Conservation (phyloP, 2,888 invertebrate genomes). For the Sminthurides aquaticus region DNA sequence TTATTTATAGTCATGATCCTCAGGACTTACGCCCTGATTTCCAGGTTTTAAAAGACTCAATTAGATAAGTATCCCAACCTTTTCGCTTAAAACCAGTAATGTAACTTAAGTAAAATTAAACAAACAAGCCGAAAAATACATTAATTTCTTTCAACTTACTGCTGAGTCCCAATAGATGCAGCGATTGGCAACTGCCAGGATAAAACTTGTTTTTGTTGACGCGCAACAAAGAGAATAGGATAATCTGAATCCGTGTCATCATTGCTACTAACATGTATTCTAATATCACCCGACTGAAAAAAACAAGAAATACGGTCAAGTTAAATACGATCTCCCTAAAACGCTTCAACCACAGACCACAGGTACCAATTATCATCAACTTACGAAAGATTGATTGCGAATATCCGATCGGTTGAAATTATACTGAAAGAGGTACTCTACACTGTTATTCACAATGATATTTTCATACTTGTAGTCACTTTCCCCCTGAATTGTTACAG, state of each 20-base stretch:
- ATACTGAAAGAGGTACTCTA: conserved; percentile 19
- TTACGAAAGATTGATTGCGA: conserved; percentile 19
- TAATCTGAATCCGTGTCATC: conserved; percentile 52
- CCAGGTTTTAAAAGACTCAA: no score
- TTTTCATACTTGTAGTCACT: not conserved
- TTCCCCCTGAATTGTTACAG: not conserved
- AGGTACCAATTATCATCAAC: no score
- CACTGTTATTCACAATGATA: conserved; percentile 1
- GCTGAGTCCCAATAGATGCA: conserved; percentile 6
- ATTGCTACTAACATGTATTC: conserved; percentile 45
- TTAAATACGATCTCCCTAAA: not conserved
- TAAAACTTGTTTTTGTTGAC: conserved; percentile 65
- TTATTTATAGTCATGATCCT: no score
- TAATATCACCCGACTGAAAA: conserved; percentile 38
- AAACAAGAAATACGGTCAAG: not conserved
- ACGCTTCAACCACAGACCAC: no score
- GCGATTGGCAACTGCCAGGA: conserved; percentile 70
- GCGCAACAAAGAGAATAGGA: conserved; percentile 65
- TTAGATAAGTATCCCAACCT: no score
- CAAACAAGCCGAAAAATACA: no score
- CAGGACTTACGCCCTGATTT: no score
- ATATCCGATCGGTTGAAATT: conserved; percentile 19
- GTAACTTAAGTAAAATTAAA: no score
- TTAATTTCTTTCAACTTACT: no score
- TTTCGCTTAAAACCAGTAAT: no score